These are phyloP conservation scores for Hydropsyche tenuis DNA, from an alignment of 1,140 invertebrate species.

Conservation along the genomic window DNA sequence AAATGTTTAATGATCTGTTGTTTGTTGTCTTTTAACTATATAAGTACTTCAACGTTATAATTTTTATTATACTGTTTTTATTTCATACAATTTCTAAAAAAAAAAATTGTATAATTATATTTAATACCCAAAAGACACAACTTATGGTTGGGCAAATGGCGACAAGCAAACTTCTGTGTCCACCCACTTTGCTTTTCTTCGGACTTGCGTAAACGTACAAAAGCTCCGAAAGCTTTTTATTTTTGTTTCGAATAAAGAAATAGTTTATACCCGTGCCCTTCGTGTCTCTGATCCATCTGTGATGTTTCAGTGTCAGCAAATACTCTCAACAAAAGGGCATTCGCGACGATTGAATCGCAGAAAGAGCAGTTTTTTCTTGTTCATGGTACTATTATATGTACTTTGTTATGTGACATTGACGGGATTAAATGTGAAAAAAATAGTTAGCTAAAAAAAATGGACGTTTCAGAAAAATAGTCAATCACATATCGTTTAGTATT, in stretches of 20 bases:
- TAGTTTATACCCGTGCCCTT: conserved; percentile 35
- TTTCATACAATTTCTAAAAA: no score
- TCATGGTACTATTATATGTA: no score
- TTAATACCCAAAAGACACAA: no score
- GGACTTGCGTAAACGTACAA: conserved; percentile 27
- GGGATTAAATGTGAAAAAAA: neutral
- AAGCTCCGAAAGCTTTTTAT: conserved; percentile 44
- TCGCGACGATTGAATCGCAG: neutral
- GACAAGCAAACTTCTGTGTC: conserved; percentile 13
- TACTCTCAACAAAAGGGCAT: conserved; percentile 2
- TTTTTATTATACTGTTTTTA: no score
- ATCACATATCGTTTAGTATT: no score
- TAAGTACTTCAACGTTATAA: no score
- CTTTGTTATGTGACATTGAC: no score
- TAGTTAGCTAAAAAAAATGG: no score
- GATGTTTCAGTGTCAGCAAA: conserved; percentile 10
- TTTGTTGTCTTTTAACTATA: no score
- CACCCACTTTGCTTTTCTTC: neutral
- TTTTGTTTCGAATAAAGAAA: conserved; percentile 47
- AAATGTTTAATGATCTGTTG: no score
- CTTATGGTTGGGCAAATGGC: neutral
- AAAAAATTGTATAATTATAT: no score
- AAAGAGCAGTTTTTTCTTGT: no score
- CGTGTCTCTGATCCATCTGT: conserved; percentile 42
- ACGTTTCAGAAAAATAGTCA: neutral